Evolutionary conservation across 2,113 vertebrate species (phyloP).

Genomic region (Gorsachius goisagi): DNA sequence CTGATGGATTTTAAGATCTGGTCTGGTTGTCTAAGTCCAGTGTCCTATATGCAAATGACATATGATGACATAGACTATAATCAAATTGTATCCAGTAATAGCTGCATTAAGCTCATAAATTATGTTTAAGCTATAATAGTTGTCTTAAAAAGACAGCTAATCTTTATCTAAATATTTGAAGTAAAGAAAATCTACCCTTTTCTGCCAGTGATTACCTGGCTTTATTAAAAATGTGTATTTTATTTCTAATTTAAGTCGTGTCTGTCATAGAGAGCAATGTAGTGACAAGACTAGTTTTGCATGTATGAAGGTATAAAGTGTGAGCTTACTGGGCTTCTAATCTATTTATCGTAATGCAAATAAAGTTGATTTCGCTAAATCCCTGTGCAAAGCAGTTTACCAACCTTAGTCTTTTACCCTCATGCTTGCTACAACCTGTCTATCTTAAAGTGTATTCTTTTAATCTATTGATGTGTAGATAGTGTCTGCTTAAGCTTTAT

Average conservation of each 20-base stretch:
- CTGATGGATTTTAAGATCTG: neutral
- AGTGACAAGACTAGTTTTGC: constrained; percentile 13
- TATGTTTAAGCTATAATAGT: neutral
- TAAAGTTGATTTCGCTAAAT: constrained; percentile 7
- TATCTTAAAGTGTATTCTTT: neutral
- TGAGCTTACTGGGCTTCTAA: constrained; percentile 11
- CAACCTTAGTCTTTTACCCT: neutral
- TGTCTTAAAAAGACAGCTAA: neutral
- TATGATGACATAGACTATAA: neutral
- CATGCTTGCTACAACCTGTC: neutral
- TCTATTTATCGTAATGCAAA: constrained; percentile 27
- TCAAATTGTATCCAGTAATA: constrained; percentile 9
- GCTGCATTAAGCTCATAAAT: constrained; percentile 17
- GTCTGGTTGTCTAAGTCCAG: neutral
- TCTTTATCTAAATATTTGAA: constrained; percentile 39
- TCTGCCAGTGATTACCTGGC: neutral
- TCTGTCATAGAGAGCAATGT: neutral
- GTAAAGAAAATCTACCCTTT: neutral
- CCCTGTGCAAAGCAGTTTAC: neutral
- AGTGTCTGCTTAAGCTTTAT: neutral
- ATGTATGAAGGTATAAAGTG: neutral
- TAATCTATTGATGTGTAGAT: neutral
- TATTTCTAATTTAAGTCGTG: constrained; percentile 1
- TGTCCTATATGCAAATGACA: neutral
- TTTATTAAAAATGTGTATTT: neutral